Evolutionary conservation across 2,888 invertebrate genomes (phyloP), one percentile per base, ranked within the genome.

Genomic region (Macaria liturata): DNA sequence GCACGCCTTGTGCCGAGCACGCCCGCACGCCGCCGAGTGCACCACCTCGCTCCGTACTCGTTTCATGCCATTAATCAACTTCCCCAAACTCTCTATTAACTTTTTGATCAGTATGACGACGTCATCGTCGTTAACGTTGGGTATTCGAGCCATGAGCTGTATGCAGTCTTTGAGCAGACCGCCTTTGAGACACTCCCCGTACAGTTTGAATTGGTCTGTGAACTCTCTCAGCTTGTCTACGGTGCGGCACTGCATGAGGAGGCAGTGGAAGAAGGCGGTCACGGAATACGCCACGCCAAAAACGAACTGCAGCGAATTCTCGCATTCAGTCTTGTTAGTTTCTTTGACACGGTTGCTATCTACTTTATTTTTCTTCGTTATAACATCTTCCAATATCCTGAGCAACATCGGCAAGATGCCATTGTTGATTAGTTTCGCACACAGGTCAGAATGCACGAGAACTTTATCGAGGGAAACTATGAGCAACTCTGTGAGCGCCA

Each of bases 351-450:
- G 80, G 52, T 74, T 76, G 46, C 74, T 71, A 60, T 79, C 80
- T 60, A 75, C 80, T 66, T 82, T 84, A 59, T 83, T 85, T 59
- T 76, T 80, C 66, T 92, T 92, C 45, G 85, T 85, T 42, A 88
- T 81, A 3, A 92, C 91, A 59, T 94, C 94, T 71, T 94, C 94
- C 9, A 94, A 71, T 44, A 94, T 78, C 61, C 93, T 81, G 6
- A 94, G 79, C 45, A 94, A 86, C 92, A 94, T 93, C 3, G 94
- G 94, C n/a, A 94, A 68, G 32, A 94, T 87, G 0, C 94, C 94
- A 68, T 93, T 93, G 67, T 93, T 93, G 46, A 94, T 93, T 3
- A 94, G 81, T 53, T 93, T 93, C 44, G 92, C 92, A 54, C 93
- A 93, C 6, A 93, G 84, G 48, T 93, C 93, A 4, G 92, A 81